Evolutionary conservation across 1,140 invertebrate genomes (phyloP).

Genomic region (Eupristina koningsbergeri): DNA sequence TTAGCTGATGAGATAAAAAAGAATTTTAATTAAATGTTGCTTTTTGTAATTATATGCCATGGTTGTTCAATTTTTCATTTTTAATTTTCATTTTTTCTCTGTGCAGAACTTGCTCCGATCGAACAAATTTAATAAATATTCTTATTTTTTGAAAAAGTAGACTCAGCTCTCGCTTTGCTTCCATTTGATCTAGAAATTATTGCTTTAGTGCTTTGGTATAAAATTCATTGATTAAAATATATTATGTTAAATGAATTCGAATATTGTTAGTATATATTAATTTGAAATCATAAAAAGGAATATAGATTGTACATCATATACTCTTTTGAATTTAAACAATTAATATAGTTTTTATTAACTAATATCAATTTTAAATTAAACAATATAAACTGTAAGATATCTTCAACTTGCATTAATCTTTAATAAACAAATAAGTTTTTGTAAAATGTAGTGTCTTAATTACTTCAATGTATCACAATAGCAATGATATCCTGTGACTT

Average conservation of each 20-base stretch:
- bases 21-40: slow-evolving; percentile 18
- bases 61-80: not conserved
- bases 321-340: too few relatives aligned
- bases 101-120: slow-evolving; percentile 46
- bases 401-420: not conserved
- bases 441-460: not conserved
- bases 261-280: too few relatives aligned
- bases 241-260: not conserved
- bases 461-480: not conserved
- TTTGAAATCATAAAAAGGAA: too few relatives aligned
- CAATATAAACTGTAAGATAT: not conserved
- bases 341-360: too few relatives aligned
- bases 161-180: slow-evolving; percentile 7
- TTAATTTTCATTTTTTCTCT: slow-evolving; percentile 12
- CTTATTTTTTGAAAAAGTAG: not conserved
- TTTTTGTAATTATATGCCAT: not conserved
- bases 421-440: not conserved
- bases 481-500: too few relatives aligned
- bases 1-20: slow-evolving; percentile 66
- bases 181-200: slow-evolving; percentile 17
- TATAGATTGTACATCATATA: not conserved
- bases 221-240: not conserved
- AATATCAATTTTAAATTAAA: not conserved
- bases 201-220: not conserved
- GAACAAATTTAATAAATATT: not conserved